Evolutionary conservation across 2,797 vertebrate species (phyloP).

Genomic region (Lemur catta): DNA sequence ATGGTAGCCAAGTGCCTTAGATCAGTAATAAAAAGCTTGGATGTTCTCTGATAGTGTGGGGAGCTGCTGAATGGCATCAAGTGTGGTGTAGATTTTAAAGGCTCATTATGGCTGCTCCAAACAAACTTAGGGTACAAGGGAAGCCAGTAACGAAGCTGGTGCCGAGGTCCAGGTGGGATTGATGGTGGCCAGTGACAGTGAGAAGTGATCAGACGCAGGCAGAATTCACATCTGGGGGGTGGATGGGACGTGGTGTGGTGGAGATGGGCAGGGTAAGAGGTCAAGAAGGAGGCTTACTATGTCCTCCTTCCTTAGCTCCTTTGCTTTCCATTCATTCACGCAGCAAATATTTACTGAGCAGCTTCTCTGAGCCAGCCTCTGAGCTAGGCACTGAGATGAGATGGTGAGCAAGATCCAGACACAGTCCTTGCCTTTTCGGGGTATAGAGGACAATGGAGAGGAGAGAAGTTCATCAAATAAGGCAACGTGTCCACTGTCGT

Average conservation of each 20-base stretch:
- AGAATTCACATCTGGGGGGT: neutral
- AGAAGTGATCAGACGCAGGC: neutral
- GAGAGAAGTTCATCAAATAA: neutral
- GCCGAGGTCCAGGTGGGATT: no score
- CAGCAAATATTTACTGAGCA: neutral
- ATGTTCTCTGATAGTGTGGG: no score
- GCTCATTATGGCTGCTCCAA: no score
- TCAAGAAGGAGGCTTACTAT: neutral
- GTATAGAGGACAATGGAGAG: neutral
- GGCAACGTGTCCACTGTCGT: neutral
- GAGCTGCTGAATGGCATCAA: no score
- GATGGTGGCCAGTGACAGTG: no score
- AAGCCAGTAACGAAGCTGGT: no score
- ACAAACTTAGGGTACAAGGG: no score
- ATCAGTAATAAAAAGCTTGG: no score
- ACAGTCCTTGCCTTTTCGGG: neutral
- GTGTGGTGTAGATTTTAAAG: no score
- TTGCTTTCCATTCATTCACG: neutral
- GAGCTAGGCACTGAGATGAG: neutral
- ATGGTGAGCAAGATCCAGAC: neutral
- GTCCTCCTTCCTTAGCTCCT: neutral
- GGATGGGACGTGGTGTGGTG: neutral
- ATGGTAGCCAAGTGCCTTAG: no score
- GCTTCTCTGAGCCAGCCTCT: neutral
- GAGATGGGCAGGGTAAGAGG: neutral